Evolutionary conservation across 2,888 invertebrate species (phyloP).

Genomic region (Pyrochroa serraticornis): DNA sequence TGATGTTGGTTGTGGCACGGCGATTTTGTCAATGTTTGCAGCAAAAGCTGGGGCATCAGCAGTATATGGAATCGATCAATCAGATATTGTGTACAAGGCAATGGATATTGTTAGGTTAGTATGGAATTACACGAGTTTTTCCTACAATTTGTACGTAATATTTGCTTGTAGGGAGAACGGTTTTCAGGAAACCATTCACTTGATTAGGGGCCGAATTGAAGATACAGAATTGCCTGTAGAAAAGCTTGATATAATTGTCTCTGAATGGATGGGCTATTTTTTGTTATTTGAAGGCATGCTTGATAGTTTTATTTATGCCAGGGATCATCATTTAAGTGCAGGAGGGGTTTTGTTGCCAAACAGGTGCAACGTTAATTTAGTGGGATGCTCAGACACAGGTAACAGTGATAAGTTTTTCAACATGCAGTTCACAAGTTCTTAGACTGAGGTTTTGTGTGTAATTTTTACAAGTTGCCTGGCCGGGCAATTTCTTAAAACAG

Average conservation of each 20-base stretch:
- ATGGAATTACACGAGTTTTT: neutral
- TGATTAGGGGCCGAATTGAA: slow-evolving; percentile 87
- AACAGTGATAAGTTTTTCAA: slow-evolving; percentile 32
- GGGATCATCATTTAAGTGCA: slow-evolving; percentile 78
- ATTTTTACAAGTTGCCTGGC: no score
- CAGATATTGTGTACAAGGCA: slow-evolving; percentile 93
- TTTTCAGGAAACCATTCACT: slow-evolving; percentile 72
- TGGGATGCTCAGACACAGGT: slow-evolving; percentile 79
- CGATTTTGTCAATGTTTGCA: slow-evolving; percentile 97
- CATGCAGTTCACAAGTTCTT: neutral
- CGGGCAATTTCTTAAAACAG: no score
- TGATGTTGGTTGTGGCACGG: slow-evolving; percentile 98
- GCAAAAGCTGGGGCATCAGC: slow-evolving; percentile 90
- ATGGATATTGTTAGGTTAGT: slow-evolving; percentile 87
- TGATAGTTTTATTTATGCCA: slow-evolving; percentile 88
- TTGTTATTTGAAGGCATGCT: slow-evolving; percentile 96
- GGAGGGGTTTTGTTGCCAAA: slow-evolving; percentile 84
- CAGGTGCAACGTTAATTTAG: slow-evolving; percentile 79
- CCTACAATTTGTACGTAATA: neutral
- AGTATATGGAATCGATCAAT: slow-evolving; percentile 94
- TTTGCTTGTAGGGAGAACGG: slow-evolving; percentile 71
- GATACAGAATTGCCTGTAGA: slow-evolving; percentile 76
- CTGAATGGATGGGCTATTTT: slow-evolving; percentile 99
- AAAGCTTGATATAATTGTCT: slow-evolving; percentile 89
- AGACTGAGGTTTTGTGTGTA: no score